phyloP scores from a whole-genome alignment of 2,113 vertebrate genomes.

The Bos indicus region DNA sequence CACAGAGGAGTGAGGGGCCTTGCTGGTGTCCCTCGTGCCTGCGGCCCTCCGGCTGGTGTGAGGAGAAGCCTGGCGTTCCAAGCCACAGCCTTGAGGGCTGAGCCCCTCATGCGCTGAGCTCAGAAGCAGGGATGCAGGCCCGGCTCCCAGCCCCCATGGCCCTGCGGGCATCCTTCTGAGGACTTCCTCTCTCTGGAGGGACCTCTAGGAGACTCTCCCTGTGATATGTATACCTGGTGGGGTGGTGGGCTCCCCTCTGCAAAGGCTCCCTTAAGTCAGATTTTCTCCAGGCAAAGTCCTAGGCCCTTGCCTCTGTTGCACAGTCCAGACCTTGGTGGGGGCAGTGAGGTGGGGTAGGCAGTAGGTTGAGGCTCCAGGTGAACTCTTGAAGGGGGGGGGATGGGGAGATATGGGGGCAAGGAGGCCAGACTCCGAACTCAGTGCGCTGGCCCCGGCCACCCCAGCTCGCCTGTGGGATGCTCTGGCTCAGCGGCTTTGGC shows the following conservation, averaged over 20 bases:
- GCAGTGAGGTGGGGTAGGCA: neutral
- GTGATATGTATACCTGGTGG: neutral
- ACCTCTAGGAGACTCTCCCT: neutral
- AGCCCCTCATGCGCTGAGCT: neutral
- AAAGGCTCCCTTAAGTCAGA: neutral
- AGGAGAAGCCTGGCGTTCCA: neutral
- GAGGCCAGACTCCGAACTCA: neutral
- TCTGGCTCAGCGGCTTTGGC: conserved; percentile 83
- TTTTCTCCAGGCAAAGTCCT: neutral
- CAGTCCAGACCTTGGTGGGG: neutral
- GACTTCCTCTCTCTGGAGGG: neutral
- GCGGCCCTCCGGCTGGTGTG: neutral
- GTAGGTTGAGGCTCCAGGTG: neutral
- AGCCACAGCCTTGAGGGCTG: neutral
- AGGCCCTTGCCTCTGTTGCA: neutral
- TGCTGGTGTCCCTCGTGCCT: neutral
- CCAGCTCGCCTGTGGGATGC: conserved; percentile 84
- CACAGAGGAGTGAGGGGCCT: neutral
- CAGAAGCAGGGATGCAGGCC: neutral
- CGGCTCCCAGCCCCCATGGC: no score
- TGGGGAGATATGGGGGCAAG: neutral
- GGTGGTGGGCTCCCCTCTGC: neutral
- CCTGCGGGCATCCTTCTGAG: neutral
- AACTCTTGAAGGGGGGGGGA: neutral
- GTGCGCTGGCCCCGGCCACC: conserved; percentile 45